A percentile compares a stretch with the other conserved stretches of the same genome.
phyloP scores from a whole-genome alignment of 2,113 vertebrate genomes.

The Gobius niger region DNA sequence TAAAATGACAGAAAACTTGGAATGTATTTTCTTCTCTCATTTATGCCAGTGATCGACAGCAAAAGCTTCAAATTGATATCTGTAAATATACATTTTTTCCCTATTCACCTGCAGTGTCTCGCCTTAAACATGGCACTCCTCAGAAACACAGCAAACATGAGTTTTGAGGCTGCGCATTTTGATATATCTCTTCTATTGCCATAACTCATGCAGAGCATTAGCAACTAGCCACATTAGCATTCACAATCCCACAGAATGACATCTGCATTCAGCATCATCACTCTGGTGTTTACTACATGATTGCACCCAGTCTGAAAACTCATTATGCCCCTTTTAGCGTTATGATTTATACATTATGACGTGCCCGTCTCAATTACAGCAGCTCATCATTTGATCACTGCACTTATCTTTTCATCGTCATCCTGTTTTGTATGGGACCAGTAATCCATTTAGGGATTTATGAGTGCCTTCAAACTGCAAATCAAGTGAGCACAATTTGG shows the following conservation, averaged over 20 bases:
- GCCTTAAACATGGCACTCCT: too few species aligned
- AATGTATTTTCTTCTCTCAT: too few species aligned
- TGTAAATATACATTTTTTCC: too few species aligned
- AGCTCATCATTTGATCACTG: background rate
- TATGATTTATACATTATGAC: slow-evolving; percentile 14
- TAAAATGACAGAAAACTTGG: too few species aligned
- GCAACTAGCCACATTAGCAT: background rate
- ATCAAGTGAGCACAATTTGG: slow-evolving; percentile 7
- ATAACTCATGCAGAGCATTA: background rate
- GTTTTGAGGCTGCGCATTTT: background rate
- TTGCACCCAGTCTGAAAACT: slow-evolving; percentile 9
- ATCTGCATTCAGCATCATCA: slow-evolving; percentile 4
- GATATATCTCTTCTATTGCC: background rate
- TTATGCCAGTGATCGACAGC: too few species aligned
- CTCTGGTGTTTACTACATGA: slow-evolving; percentile 6
- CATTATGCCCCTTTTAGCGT: background rate
- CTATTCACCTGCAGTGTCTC: too few species aligned
- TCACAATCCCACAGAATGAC: slow-evolving; percentile 2
- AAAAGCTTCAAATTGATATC: too few species aligned
- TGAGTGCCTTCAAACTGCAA: slow-evolving; percentile 12
- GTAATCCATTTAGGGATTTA: slow-evolving; percentile 10
- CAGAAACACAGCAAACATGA: too few species aligned
- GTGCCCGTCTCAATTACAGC: slow-evolving; percentile 1
- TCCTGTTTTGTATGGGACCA: slow-evolving; percentile 8
- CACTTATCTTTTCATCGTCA: slow-evolving; percentile 3